phyloP scores from a whole-genome alignment of 2,113 vertebrate genomes.

The Oryzias curvinotus region DNA sequence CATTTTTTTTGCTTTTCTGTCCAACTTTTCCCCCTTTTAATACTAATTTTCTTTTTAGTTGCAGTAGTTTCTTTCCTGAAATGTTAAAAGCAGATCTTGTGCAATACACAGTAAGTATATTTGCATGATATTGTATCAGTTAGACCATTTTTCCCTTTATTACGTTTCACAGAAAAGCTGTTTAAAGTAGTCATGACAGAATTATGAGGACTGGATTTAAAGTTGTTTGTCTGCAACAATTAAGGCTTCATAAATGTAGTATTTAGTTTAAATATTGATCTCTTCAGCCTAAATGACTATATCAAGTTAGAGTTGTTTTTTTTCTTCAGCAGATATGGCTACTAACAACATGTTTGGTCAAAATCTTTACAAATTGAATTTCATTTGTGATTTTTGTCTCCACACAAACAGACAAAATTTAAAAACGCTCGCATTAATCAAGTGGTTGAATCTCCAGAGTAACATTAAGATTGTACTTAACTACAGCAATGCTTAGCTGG shows the following conservation, averaged over 20 bases:
- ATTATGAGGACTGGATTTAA: too few relatives aligned
- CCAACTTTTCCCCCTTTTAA: neutral
- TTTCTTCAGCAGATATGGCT: conserved; percentile 19
- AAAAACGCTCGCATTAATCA: conserved; percentile 46
- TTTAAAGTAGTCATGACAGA: too few relatives aligned
- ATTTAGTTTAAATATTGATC: conserved; percentile 34
- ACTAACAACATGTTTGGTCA: conserved; percentile 43
- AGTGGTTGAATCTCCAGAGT: conserved; percentile 70
- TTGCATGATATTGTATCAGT: conserved; percentile 65
- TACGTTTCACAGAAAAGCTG: conserved; percentile 62
- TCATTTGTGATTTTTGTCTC: neutral
- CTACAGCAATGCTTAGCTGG: conserved; percentile 73
- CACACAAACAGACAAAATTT: conserved; percentile 36
- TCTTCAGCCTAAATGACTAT: conserved; percentile 31
- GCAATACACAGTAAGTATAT: conserved; percentile 61
- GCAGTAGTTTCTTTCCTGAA: conserved; percentile 37
- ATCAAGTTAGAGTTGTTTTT: neutral
- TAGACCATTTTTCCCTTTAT: conserved; percentile 56
- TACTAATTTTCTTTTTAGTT: conserved; percentile 5
- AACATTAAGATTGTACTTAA: conserved; percentile 69
- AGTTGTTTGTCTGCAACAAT: too few relatives aligned
- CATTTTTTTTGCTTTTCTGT: conserved; percentile 22
- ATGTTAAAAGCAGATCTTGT: conserved; percentile 44
- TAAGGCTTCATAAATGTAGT: too few relatives aligned
- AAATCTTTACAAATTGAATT: conserved; percentile 23